Base-by-base conservation (phyloP, 2,888 invertebrate genomes). In the Teleogryllus oceanicus region DNA sequence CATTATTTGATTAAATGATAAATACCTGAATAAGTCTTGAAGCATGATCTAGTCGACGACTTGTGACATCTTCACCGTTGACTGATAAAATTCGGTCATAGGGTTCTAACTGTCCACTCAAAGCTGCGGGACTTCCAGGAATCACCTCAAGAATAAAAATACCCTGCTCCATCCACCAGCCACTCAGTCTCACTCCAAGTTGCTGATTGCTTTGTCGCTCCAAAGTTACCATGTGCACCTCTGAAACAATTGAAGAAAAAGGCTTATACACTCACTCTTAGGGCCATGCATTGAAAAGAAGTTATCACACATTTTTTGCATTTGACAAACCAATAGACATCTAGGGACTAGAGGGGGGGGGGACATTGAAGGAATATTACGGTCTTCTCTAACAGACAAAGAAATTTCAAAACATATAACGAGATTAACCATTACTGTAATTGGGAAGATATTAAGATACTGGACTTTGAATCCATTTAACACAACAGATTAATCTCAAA, bases 51-150 rank as follows among this genome's bases (percentile, higher is more conserved):
- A 88, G 87, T n/a, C 86, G 85, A 49, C 86, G 86, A 82, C 86
- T 85, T 0, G 86, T 84, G 51, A 88, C 86, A 83, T 89, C 88
- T 74, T 85, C 84, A 13, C 86, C 86, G 82, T 88, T 89, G 77
- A 89, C 88, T 83, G 88, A 87, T 76, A 89, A 84, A 75, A 89
- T 86, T 74, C 87, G 84, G 83, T 89, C 88, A 82, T 88, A 87
- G n/a, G 86, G 85, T 82, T 85, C 85, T 24, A 89, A 84, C 51
- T 87, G 84, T 2, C 87, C 87, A 84, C 88, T 88, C 79, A 85
- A 83, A 49, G 85, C 85, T 11, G 88, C 88, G 77, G 87, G 84
- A 80, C 87, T 86, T 50, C 86, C 87, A 74, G 86, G 85, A 50
- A 88, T 83, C 21, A 85, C 83, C 78, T 85, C 85, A 50, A 84